These are phyloP conservation scores for Sussaba pulchella DNA, from an alignment of 2,888 invertebrate species.

Conservation along the genomic window DNA sequence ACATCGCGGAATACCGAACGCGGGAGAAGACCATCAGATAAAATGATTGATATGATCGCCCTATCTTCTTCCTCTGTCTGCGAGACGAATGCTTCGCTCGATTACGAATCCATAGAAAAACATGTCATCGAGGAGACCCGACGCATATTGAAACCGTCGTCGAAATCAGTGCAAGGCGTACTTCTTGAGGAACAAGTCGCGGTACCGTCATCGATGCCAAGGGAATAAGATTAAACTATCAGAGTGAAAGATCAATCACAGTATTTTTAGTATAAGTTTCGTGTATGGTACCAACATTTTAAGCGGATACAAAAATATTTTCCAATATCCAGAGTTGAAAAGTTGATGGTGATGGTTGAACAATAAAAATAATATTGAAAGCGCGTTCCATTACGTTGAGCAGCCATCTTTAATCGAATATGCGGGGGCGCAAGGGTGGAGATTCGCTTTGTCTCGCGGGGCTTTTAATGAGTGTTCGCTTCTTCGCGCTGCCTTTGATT, in stretches of 20 bases:
- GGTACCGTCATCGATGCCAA: no score
- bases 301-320: slow-evolving; percentile 15
- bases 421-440: slow-evolving; percentile 24
- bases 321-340: slow-evolving; percentile 3
- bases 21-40: neutral
- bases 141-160: no score
- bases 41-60: neutral
- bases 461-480: slow-evolving; percentile 65
- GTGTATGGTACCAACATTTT: neutral
- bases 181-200: no score
- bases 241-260: neutral
- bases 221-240: neutral
- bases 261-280: no score
- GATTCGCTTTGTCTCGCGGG: slow-evolving; percentile 59
- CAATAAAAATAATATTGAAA: slow-evolving; percentile 44
- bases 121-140: no score
- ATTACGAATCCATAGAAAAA: no score
- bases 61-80: neutral
- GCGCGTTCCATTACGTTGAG: slow-evolving; percentile 34
- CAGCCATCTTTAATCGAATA: slow-evolving; percentile 62
- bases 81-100: no score
- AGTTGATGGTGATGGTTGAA: slow-evolving; percentile 21
- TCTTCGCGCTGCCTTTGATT: slow-evolving; percentile 61
- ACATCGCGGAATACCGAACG: neutral
- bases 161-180: no score